Evolutionary conservation across 2,113 vertebrate genomes (phyloP).

Genomic region (Sebastes schlegelii): DNA sequence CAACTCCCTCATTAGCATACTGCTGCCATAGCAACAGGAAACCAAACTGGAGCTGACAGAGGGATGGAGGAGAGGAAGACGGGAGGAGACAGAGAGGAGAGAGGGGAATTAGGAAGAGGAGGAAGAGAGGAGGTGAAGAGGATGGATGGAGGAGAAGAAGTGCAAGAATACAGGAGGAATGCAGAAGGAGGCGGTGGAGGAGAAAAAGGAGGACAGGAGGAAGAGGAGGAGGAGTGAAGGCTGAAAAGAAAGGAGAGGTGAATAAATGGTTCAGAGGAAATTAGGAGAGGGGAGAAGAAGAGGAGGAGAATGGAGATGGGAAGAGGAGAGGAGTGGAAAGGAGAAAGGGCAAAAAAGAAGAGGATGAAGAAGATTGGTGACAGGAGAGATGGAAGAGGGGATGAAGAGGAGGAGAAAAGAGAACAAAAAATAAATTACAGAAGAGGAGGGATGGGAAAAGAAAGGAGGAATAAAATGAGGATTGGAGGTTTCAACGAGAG

Average conservation of each 20-base stretch:
- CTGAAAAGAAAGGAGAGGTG: neutral
- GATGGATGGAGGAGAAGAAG: too few relatives aligned
- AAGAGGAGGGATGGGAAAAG: neutral
- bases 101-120: neutral
- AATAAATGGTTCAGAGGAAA: too few relatives aligned
- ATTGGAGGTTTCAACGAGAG: too few relatives aligned
- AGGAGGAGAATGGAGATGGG: neutral
- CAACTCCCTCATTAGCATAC: constrained; percentile 78
- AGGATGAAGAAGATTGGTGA: neutral
- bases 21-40: constrained; percentile 82
- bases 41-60: constrained; percentile 49
- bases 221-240: neutral
- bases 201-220: neutral
- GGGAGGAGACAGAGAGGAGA: neutral
- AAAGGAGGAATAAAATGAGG: neutral
- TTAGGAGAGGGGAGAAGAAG: neutral
- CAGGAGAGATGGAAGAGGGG: too few relatives aligned
- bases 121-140: neutral
- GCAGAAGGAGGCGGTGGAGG: neutral
- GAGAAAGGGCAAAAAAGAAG: neutral
- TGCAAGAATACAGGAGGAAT: neutral
- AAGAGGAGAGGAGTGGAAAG: neutral
- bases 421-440: neutral
- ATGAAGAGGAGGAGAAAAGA: neutral
- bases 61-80: neutral